Evolutionary conservation across 2,888 invertebrate genomes (phyloP).

Genomic region (Phasia obesa): DNA sequence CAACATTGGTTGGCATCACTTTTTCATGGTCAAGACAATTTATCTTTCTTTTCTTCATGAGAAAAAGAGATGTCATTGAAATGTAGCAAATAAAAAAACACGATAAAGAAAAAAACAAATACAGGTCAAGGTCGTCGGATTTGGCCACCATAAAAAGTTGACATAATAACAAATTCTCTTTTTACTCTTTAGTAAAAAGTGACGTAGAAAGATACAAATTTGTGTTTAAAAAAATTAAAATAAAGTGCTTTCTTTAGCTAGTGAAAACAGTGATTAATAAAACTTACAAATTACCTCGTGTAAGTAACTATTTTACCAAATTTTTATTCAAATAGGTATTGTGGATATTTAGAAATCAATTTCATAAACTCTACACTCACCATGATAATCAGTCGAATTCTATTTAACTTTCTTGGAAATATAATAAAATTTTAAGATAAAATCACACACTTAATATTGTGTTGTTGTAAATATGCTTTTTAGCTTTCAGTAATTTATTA

Average conservation of each 20-base stretch:
- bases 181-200: neutral
- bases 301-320: too few species aligned
- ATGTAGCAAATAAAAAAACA: constrained; percentile 19
- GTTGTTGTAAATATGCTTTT: neutral
- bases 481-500: constrained; percentile 19
- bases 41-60: neutral
- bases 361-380: constrained; percentile 60
- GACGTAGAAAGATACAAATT: too few species aligned
- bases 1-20: constrained; percentile 52
- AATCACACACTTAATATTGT: neutral
- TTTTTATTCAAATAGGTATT: too few species aligned
- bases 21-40: constrained; percentile 49
- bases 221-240: too few species aligned
- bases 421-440: neutral
- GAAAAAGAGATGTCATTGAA: constrained; percentile 29
- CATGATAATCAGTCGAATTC: constrained; percentile 72
- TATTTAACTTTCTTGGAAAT: constrained; percentile 62
- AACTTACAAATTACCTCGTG: too few species aligned
- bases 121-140: constrained; percentile 69
- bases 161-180: too few species aligned
- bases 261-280: too few species aligned
- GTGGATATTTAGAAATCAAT: neutral
- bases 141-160: neutral
- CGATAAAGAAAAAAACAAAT: neutral
- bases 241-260: too few species aligned